Percentiles rank a stretch among this genome's conserved stretches.
phyloP scores from a whole-genome alignment of 2,888 invertebrate genomes.

The Lasioglossum lativentre region DNA sequence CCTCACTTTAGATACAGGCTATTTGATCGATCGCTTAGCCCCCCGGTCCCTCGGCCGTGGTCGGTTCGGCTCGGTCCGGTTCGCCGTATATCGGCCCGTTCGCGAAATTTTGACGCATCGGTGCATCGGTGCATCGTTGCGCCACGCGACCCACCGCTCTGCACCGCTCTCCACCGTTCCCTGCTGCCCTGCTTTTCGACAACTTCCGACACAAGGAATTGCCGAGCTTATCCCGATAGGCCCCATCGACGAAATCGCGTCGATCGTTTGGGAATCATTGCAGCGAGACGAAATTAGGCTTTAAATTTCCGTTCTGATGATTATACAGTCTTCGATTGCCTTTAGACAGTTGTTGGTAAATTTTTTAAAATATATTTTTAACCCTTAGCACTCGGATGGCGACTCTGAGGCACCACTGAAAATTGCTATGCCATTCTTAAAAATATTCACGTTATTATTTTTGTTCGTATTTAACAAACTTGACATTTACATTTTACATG shows the following conservation, averaged over 20 bases:
- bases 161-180: neutral
- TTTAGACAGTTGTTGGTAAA: too few species aligned
- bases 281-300: too few species aligned
- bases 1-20: neutral
- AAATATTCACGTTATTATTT: too few species aligned
- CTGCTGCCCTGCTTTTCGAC: neutral
- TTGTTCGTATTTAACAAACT: too few species aligned
- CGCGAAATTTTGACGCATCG: constrained; percentile 22
- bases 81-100: neutral
- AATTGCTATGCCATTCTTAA: too few species aligned
- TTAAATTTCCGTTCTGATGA: too few species aligned
- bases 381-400: too few species aligned
- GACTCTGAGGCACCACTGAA: too few species aligned
- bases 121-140: neutral
- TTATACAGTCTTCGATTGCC: too few species aligned
- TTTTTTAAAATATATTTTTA: too few species aligned
- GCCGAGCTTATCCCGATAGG: neutral
- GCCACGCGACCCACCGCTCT: neutral
- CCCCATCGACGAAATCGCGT: neutral
- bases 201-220: neutral
- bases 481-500: too few species aligned
- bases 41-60: neutral
- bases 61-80: neutral
- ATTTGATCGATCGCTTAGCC: constrained; percentile 14
- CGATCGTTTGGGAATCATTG: neutral